Evolutionary conservation across 2,113 vertebrate genomes (phyloP), one percentile per base, ranked within the genome.

Genomic region (Calyptomena viridis): DNA sequence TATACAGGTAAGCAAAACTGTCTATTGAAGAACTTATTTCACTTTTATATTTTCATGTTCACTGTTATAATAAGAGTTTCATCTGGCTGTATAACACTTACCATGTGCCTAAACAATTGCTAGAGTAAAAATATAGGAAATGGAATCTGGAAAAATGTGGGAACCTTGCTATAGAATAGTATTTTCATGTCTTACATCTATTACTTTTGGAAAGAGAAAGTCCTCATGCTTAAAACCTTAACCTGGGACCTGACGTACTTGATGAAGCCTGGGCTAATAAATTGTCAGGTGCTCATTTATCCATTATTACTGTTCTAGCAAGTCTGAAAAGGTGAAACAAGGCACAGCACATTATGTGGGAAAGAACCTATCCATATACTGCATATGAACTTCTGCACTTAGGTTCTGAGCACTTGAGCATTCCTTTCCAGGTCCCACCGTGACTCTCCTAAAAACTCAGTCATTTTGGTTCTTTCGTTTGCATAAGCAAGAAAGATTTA

Each of bases 1-100:
- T 99, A 99, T 9, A 98, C 98, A 96, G 99, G 99, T 99, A 98
- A 98, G 90, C 5, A 81, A 31, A 90, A 46, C 30, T 80, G 39
- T 47, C 16, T 76, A 3, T 5, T 42, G 28, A 87, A 82, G 23
- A 66, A 59, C 6, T 69, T 68, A 30, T 0, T 77, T 63, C 3
- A 4, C 31, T 76, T 75, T 63, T 49, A 35, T 76, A 71, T 66
- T 89, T 95, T 50, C 6, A 3, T 14, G 6, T 56, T 74, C 23
- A 30, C 27, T 89, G 9, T 73, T 93, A 10, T 2, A 67, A 52
- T 37, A 77, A 44, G 33, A 71, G 24, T 4, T 15, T 93, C 20
- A 17, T 68, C 6, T 12, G 4, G 30, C n/a, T 81, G 6, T 79
- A 6, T 73, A 25, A 14, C 11, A 31, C 27, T 87, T 82, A 12